A percentile compares a stretch with the other conserved stretches of the same genome.
Evolutionary conservation across 1,140 invertebrate genomes (phyloP).

Genomic region (roundworm (Caenorhabditis elegans)): WBcel235 BX284606.5:12204501-12205000

Average conservation of each 20-base stretch:
- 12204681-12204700: neutral
- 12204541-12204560: neutral
- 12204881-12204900: too few relatives aligned
- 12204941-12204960: too few relatives aligned
- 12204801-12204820: neutral
- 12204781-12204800: neutral
- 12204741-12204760: neutral
- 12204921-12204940: too few relatives aligned
- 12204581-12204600: conserved; percentile 1
- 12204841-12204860: too few relatives aligned
- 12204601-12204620: conserved; percentile 16
- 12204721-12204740: neutral
- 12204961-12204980: too few relatives aligned
- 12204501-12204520: neutral
- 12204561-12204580: too few relatives aligned
- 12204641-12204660: too few relatives aligned
- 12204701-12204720: neutral
- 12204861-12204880: too few relatives aligned
- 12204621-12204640: too few relatives aligned
- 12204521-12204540: neutral
- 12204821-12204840: neutral
- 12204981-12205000: too few relatives aligned
- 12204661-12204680: neutral
- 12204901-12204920: too few relatives aligned
- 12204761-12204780: too few relatives aligned